These are phyloP conservation scores for Microplitis mediator DNA, from an alignment of 1,140 invertebrate species.

Conservation along the genomic window DNA sequence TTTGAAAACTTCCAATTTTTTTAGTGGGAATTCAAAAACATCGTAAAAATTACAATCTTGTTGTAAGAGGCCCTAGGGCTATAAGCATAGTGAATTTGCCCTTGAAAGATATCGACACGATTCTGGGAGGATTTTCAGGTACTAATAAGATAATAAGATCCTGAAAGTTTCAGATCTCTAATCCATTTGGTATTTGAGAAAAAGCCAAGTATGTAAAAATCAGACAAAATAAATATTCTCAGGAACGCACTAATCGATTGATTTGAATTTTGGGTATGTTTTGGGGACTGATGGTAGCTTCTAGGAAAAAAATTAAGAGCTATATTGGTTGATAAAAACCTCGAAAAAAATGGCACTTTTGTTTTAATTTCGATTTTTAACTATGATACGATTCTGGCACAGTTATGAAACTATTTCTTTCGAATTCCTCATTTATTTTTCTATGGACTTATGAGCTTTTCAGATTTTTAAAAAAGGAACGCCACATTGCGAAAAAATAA, in stretches of 20 bases:
- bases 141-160: neutral
- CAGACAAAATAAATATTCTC: neutral
- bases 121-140: neutral
- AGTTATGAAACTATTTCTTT: neutral
- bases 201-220: neutral
- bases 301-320: neutral
- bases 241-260: neutral
- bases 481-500: no score
- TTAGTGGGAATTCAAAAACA: no score
- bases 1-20: no score
- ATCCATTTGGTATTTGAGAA: neutral
- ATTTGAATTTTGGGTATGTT: neutral
- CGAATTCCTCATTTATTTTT: neutral
- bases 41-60: no score
- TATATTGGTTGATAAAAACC: neutral
- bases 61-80: neutral
- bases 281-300: neutral
- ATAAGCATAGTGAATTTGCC: neutral
- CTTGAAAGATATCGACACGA: neutral
- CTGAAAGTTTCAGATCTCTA: slow-evolving; percentile 3
- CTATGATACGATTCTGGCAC: neutral
- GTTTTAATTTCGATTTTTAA: slow-evolving; percentile 1
- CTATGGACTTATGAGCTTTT: no score
- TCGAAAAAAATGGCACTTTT: neutral
- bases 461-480: no score